These are phyloP conservation scores for Parazoanthus swiftii DNA, from an alignment of 92 coral and sea anemone species.

Conservation along the genomic window DNA sequence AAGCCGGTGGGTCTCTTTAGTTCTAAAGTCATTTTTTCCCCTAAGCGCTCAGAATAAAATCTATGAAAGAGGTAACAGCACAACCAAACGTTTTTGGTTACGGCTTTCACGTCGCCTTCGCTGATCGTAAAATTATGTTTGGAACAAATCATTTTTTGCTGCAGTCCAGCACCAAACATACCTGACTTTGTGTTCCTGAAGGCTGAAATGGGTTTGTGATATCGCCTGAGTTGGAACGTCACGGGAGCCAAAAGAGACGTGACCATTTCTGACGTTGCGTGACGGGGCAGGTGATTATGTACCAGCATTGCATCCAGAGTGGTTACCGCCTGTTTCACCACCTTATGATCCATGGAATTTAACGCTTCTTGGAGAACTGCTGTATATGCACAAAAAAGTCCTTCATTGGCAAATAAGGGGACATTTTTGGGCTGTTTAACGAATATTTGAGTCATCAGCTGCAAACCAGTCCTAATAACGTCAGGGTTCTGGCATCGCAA, in stretches of 20 bases:
- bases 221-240: slow-evolving; percentile 58
- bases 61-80: too few relatives aligned
- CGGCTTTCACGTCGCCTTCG: too few relatives aligned
- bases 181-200: slow-evolving; percentile 73
- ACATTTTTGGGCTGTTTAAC: slow-evolving; percentile 60
- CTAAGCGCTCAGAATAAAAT: too few relatives aligned
- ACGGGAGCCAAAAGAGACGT: slow-evolving; percentile 55
- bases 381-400: slow-evolving; percentile 59
- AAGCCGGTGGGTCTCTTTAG: too few relatives aligned
- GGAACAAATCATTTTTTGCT: too few relatives aligned
- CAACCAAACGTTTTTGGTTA: too few relatives aligned
- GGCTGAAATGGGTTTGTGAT: slow-evolving; percentile 55
- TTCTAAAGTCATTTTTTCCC: too few relatives aligned
- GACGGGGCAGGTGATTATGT: slow-evolving; percentile 59
- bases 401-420: slow-evolving; percentile 66
- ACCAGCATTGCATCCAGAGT: slow-evolving; percentile 63
- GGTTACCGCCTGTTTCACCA: slow-evolving; percentile 64
- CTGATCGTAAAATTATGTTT: neutral
- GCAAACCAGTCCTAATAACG: slow-evolving; percentile 71
- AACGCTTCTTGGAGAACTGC: slow-evolving; percentile 61
- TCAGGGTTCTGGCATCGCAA: slow-evolving; percentile 69
- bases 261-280: slow-evolving; percentile 52
- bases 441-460: slow-evolving; percentile 67
- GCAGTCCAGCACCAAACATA: slow-evolving; percentile 4
- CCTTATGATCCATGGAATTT: slow-evolving; percentile 77